Evolutionary conservation across 2,113 vertebrate genomes (phyloP).

Genomic region (Micromys minutus): DNA sequence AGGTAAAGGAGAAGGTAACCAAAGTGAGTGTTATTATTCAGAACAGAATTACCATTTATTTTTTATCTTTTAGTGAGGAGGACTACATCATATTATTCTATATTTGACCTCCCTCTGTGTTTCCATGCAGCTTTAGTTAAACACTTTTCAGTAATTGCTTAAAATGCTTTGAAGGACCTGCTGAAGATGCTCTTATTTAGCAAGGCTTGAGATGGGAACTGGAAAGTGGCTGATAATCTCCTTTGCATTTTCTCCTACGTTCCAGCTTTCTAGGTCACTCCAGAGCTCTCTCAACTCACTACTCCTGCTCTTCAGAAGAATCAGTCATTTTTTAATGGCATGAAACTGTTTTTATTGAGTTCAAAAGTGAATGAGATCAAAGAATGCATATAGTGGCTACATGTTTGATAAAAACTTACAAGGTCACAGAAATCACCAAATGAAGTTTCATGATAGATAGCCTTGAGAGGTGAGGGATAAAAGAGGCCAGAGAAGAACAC

Average conservation of each 20-base stretch:
- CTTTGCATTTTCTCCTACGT: not conserved
- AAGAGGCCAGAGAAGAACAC: not conserved
- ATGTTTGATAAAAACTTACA: not conserved
- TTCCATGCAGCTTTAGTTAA: slow-evolving; percentile 40
- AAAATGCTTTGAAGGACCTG: not conserved
- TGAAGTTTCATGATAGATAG: not conserved
- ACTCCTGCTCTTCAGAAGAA: not conserved
- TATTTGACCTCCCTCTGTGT: not conserved
- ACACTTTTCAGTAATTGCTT: not conserved
- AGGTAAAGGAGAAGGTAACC: not conserved
- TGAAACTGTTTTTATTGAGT: slow-evolving; percentile 13
- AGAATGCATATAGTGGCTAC: not conserved
- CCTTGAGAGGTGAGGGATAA: too few relatives aligned
- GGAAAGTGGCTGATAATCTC: not conserved
- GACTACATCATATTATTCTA: not conserved
- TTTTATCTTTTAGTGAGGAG: not conserved
- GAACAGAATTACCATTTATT: not conserved
- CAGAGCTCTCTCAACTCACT: not conserved
- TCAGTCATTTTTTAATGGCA: not conserved
- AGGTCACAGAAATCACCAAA: not conserved
- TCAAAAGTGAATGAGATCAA: slow-evolving; percentile 21
- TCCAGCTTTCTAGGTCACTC: not conserved
- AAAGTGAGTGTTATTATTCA: not conserved
- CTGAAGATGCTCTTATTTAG: not conserved
- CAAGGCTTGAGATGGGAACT: not conserved